Base-by-base conservation (phyloP, 2,888 invertebrate species). In the Nomada flava region DNA sequence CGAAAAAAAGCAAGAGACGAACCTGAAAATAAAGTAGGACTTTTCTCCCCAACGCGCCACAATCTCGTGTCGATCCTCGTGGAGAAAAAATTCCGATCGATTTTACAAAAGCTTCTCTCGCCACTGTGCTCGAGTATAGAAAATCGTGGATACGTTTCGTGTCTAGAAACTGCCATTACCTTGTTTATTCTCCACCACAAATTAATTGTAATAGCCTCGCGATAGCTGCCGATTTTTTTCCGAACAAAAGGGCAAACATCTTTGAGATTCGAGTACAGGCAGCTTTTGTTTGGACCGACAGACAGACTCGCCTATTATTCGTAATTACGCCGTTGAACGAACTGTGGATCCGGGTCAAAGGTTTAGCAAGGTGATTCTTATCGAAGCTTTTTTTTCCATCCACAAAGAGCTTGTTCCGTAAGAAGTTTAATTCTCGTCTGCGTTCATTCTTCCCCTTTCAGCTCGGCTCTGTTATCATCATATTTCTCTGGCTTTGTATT, bases 261-360 rank as follows among this genome's bases (percentile, higher is more conserved):
- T 57, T 73, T 65, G 36, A 65, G 20, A 18, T 44, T 20, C 11
- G 44, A 20, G 15, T 44, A 15, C 23, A n/a, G 53, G 3, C 42
- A 13, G 69, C 69, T 55, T 69, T 55, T 55, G 62, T 69, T 75
- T 65, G 52, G 57, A 75, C 36, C 60, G 20, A 60, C 59, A 50
- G n/a, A 53, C 60, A 52, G 68, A 60, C 75, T 60, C 65, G 69
- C 68, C 69, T 53, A 63, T 75, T 69, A 69, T 52, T 62, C 69
- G 44, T 69, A 75, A 75, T 75, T 62, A 75, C 53, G 11, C 62
- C 60, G 20, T 55, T 75, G 52, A 69, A 69, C 52, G 69, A 62
- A 36, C 50, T 44, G 23, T n/a, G 50, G 26, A 42, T 23, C 18
- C 52, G 23, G 15, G 42, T 44, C 44, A 62, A 47, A 29, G 44